Evolutionary conservation across 2,113 vertebrate species (phyloP).

Genomic region (Tupaia chinensis): DNA sequence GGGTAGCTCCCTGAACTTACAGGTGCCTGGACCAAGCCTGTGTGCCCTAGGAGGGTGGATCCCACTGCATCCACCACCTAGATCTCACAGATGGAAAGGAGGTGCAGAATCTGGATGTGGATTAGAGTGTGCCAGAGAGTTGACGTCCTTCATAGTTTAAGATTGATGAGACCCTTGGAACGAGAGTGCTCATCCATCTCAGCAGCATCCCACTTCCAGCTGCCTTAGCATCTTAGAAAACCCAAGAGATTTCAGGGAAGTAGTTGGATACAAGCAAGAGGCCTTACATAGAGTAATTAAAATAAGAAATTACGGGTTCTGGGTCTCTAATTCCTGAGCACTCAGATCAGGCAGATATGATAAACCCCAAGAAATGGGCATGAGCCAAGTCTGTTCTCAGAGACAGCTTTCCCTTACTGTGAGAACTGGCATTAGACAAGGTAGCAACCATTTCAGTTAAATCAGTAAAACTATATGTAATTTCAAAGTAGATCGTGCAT

Average conservation of each 20-base stretch:
- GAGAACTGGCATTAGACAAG: constrained; percentile 33
- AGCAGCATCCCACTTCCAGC: background rate
- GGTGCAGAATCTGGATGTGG: background rate
- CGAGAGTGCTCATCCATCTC: background rate
- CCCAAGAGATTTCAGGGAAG: background rate
- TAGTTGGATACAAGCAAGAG: constrained; percentile 12
- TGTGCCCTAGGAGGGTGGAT: background rate
- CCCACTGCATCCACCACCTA: background rate
- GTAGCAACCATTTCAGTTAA: background rate
- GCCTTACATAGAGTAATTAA: constrained; percentile 23
- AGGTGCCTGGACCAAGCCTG: background rate
- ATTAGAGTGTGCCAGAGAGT: background rate
- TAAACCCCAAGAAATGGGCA: constrained; percentile 8
- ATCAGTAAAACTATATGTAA: constrained; percentile 26
- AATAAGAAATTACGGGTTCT: constrained; percentile 46
- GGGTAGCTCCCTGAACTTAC: background rate
- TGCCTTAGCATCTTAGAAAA: constrained; percentile 9
- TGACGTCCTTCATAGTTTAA: background rate
- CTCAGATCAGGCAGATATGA: constrained; percentile 6
- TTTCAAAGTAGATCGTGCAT: background rate
- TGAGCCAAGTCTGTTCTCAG: background rate
- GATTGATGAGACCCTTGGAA: background rate
- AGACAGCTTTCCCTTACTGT: constrained; percentile 7
- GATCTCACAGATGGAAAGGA: background rate
- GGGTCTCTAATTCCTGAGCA: background rate